phyloP scores from a whole-genome alignment of 1,140 invertebrate genomes.

The Ceratina calcarata region DNA sequence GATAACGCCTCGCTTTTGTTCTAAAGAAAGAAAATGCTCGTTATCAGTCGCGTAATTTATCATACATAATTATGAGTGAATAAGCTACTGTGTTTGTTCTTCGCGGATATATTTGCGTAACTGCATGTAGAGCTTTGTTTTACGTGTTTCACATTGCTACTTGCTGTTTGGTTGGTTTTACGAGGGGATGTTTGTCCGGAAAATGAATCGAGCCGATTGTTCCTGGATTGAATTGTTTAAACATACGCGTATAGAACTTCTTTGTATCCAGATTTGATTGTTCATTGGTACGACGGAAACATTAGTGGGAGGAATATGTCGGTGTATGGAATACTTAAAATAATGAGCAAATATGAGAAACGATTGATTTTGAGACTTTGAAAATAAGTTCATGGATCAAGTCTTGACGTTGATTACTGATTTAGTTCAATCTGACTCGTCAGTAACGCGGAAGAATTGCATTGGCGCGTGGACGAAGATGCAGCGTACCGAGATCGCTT shows the following conservation, averaged over 20 bases:
- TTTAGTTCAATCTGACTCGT: constrained; percentile 31
- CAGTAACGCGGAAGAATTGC: constrained; percentile 41
- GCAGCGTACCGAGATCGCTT: constrained; percentile 20
- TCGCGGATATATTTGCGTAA: not conserved
- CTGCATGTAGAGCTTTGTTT: not conserved
- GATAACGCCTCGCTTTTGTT: not conserved
- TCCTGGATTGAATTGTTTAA: not conserved
- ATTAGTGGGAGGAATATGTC: not conserved
- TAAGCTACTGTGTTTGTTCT: not conserved
- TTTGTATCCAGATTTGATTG: not conserved
- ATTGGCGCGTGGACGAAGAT: constrained; percentile 8
- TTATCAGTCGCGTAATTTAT: constrained; percentile 15
- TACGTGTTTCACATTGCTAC: not conserved
- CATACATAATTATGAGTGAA: not conserved
- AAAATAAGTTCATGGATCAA: constrained; percentile 6
- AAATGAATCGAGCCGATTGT: not conserved
- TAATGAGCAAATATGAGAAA: not conserved
- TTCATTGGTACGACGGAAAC: not conserved
- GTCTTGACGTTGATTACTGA: constrained; percentile 5
- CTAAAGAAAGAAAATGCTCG: not conserved
- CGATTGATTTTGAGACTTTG: not conserved
- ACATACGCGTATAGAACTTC: not conserved
- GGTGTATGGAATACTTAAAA: too few species aligned
- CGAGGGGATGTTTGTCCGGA: not conserved
- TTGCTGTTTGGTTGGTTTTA: not conserved